phyloP scores from a whole-genome alignment of 2,888 invertebrate species.

The Philhelius pedissequus region DNA sequence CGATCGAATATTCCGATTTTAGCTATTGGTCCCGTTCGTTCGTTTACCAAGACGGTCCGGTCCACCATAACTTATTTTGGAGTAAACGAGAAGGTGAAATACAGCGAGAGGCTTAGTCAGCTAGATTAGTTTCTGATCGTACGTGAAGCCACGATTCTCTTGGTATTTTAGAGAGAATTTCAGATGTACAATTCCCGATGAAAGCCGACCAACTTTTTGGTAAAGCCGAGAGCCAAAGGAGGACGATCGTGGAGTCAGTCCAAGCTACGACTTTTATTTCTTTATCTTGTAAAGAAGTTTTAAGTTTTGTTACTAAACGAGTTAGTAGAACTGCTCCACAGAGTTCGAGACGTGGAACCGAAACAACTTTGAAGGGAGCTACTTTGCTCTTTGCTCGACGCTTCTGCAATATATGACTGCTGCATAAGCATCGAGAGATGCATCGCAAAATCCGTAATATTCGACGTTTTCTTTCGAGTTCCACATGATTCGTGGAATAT shows the following conservation, averaged over 20 bases:
- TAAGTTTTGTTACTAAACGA: neutral
- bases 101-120: constrained; percentile 42
- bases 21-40: neutral
- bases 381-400: neutral
- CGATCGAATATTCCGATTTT: neutral
- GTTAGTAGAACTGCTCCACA: constrained; percentile 11
- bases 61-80: neutral
- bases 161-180: constrained; percentile 36
- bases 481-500: too few relatives aligned
- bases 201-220: constrained; percentile 5
- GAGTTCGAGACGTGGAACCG: neutral
- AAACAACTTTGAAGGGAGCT: constrained; percentile 4
- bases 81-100: neutral
- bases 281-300: neutral
- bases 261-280: constrained; percentile 6
- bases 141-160: neutral
- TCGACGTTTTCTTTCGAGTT: too few relatives aligned
- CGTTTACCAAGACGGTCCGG: neutral
- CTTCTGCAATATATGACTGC: constrained; percentile 11
- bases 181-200: constrained; percentile 15
- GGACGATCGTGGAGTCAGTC: constrained; percentile 15
- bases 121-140: constrained; percentile 17
- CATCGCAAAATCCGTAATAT: too few relatives aligned
- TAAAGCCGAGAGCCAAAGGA: neutral
- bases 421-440: constrained; percentile 18